A percentile compares a stretch with the other conserved stretches of the same genome.
phyloP scores from a whole-genome alignment of 2,797 vertebrate species.

The Holocentrus rufus region DNA sequence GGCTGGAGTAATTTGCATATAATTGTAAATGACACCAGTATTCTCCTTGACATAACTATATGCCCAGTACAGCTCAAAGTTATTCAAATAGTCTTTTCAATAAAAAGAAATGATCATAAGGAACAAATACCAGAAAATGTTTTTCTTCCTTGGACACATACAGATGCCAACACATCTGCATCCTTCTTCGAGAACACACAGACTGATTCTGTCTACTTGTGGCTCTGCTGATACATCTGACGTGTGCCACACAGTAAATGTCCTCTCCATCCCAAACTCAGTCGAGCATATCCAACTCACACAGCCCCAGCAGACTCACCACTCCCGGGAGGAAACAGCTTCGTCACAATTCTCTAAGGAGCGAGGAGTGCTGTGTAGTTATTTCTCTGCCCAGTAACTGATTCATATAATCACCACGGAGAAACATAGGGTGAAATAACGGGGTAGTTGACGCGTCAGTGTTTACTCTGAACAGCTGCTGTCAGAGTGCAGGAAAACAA shows the following conservation, averaged over 20 bases:
- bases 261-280: conserved; percentile 27
- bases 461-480: conserved; percentile 66
- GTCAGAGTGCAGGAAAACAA: conserved; percentile 66
- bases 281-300: conserved; percentile 30
- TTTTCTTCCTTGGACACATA: neutral
- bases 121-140: too few species aligned
- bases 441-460: conserved; percentile 59
- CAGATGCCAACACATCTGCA: neutral
- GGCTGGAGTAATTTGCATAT: too few species aligned
- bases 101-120: too few species aligned
- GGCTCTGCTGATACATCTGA: too few species aligned
- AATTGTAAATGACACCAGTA: too few species aligned
- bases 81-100: too few species aligned
- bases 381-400: conserved; percentile 60
- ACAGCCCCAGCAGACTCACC: conserved; percentile 25
- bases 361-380: conserved; percentile 48
- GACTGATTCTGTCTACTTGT: neutral
- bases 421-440: conserved; percentile 55
- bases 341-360: conserved; percentile 48
- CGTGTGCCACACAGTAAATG: conserved; percentile 12
- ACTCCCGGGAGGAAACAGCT: conserved; percentile 39
- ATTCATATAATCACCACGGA: conserved; percentile 70
- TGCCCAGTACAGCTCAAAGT: too few species aligned
- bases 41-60: neutral
- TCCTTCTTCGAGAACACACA: neutral